Evolutionary conservation across 2,888 invertebrate genomes (phyloP).

Genomic region (Diplolepis rosae): DNA sequence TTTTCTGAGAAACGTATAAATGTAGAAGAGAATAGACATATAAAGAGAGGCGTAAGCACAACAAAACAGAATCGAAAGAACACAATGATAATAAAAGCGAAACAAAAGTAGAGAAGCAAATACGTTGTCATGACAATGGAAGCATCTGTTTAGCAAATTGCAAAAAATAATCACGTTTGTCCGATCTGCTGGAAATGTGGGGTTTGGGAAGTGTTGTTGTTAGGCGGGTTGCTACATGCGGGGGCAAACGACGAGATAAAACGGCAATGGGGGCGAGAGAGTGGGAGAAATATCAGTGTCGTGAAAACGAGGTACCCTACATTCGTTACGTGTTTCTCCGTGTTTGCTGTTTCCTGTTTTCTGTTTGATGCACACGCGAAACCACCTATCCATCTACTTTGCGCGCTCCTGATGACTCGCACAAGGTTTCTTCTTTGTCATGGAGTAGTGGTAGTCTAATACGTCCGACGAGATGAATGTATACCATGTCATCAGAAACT

Average conservation of each 20-base stretch:
- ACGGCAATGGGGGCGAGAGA: background rate
- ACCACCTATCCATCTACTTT: conserved; percentile 13
- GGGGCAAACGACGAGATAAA: background rate
- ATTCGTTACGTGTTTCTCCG: conserved; percentile 8
- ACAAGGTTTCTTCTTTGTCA: conserved; percentile 23
- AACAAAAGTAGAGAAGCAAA: conserved; percentile 43
- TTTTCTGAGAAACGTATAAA: background rate
- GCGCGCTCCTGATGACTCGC: conserved; percentile 1
- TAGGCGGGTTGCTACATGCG: background rate
- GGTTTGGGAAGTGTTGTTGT: conserved; percentile 16
- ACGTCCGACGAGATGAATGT: conserved; percentile 10
- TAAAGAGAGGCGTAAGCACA: conserved; percentile 7
- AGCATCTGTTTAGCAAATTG: conserved; percentile 69
- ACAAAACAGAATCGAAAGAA: background rate
- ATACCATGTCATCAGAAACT: conserved; percentile 10
- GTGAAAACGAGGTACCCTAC: conserved; percentile 11
- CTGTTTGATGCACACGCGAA: conserved; percentile 5
- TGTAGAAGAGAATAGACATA: conserved; percentile 15
- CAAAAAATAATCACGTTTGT: conserved; percentile 71
- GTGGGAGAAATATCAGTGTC: conserved; percentile 16
- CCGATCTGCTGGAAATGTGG: conserved; percentile 47
- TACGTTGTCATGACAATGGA: conserved; percentile 45
- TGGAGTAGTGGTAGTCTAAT: background rate
- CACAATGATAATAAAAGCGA: conserved; percentile 25
- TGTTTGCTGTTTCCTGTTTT: background rate